phyloP scores from a whole-genome alignment of 2,797 vertebrate genomes.

The Falco novaeseelandiae region DNA sequence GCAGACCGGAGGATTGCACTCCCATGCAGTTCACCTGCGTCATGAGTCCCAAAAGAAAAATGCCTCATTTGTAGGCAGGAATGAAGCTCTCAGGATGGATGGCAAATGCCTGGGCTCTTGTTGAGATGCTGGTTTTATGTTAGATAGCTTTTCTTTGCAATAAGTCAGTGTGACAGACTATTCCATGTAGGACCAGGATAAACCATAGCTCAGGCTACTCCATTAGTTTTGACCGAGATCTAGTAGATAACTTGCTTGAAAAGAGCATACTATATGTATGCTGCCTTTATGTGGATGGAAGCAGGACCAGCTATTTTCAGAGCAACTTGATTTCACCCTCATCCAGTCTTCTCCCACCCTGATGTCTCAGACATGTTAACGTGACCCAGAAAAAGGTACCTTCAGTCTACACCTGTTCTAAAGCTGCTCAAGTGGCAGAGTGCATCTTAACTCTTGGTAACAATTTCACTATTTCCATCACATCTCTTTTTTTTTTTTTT shows the following conservation, averaged over 20 bases:
- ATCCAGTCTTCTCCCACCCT: neutral
- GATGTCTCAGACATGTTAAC: neutral
- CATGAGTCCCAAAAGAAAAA: neutral
- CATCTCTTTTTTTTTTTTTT: neutral
- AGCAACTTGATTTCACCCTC: neutral
- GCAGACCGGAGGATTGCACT: neutral
- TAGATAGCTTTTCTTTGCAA: neutral
- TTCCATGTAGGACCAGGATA: neutral
- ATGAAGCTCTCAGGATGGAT: neutral
- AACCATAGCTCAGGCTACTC: neutral
- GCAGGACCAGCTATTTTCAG: neutral
- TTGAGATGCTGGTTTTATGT: neutral
- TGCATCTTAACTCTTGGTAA: neutral
- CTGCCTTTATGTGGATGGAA: neutral
- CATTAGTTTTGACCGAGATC: neutral
- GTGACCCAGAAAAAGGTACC: neutral
- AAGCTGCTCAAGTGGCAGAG: neutral
- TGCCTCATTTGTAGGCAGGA: neutral
- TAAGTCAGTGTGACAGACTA: neutral
- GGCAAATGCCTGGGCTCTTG: neutral
- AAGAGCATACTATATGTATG: neutral
- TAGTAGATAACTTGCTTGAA: neutral
- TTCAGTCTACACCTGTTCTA: neutral
- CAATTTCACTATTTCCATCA: neutral
- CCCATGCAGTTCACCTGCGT: neutral